Evolutionary conservation across 2,113 vertebrate genomes (phyloP).

Genomic region (Heptranchias perlo): DNA sequence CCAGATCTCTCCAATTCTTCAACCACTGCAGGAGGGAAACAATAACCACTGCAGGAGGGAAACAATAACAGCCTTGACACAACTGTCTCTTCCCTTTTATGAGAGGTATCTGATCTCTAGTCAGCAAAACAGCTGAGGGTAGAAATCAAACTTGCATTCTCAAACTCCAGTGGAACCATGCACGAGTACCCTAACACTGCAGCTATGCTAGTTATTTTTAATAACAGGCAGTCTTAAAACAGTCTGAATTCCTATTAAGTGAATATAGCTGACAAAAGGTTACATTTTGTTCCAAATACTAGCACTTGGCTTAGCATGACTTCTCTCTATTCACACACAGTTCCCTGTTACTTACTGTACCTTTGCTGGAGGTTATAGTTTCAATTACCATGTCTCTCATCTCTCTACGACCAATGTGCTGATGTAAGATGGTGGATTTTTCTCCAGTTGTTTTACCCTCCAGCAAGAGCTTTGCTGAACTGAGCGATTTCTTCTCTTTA

Average conservation of each 20-base stretch:
- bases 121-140: not conserved
- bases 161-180: not conserved
- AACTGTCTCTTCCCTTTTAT: not conserved
- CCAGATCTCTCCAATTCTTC: not conserved
- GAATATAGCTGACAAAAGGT: not conserved
- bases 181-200: not conserved
- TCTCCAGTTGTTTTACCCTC: conserved; percentile 78
- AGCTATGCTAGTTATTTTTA: not conserved
- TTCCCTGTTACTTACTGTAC: conserved; percentile 45
- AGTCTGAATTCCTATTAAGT: not conserved
- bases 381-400: conserved; percentile 97
- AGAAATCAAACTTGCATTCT: not conserved
- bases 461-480: conserved; percentile 62
- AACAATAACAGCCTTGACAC: not conserved
- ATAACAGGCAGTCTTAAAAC: not conserved
- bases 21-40: not conserved
- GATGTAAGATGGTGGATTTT: conserved; percentile 74
- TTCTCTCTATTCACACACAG: not conserved
- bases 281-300: not conserved
- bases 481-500: conserved; percentile 64
- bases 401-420: conserved; percentile 86
- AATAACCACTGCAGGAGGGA: not conserved
- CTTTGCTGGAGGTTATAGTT: conserved; percentile 72
- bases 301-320: not conserved
- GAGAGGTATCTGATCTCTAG: not conserved